Base-by-base conservation (phyloP, 1,140 invertebrate genomes). In the Subanguina moxae region DNA sequence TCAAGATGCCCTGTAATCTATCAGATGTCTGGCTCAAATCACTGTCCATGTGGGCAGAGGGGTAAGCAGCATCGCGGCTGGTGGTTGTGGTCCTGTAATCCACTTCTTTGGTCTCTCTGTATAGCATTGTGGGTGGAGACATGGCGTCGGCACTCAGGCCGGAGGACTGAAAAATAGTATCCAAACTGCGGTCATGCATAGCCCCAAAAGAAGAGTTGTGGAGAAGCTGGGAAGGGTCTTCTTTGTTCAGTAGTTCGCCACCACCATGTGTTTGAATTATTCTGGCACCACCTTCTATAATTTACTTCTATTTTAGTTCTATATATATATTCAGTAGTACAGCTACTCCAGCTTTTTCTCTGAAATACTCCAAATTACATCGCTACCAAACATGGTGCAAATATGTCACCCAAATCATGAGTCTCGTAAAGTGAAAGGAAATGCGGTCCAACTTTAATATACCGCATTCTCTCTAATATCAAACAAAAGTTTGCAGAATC, bases 211-310 rank as follows among this genome's bases (percentile, higher is more conserved):
- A 62, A 38, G 70, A 73, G 19, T 32, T 64, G 28, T n/a, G 19
- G 19, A 30, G 23, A 11, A 25, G 21, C 11, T 72, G 17, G 15
- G 52, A 23, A 19, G 59, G 45, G 5, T 43, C 32, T 32, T 17
- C 64, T 30, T 67, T 65, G 13, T 38, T 38, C 67, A 27, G 45
- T 42, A 76, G 13, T 23, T 75, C 45, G 0, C 80, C 78, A 43
- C 38, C 38, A 25, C 77, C 80, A 64, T 82, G 77, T 25, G 80
- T 80, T 48, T 80, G 66, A 17, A 82, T 64, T 19, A 80, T 71
- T 58, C 74, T 57, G 11, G 74, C 80, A 25, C 71, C 74, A 48
- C 77, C 75, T 28, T 56, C 27, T 70, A 9, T 17, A 70, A 65
- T n/a, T 38, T 38, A 5, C 11, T 5, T 38, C 11, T 38, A 38